These are phyloP conservation scores for Gymnothorax javanicus DNA, from an alignment of 2,797 vertebrate species.

Conservation along the genomic window DNA sequence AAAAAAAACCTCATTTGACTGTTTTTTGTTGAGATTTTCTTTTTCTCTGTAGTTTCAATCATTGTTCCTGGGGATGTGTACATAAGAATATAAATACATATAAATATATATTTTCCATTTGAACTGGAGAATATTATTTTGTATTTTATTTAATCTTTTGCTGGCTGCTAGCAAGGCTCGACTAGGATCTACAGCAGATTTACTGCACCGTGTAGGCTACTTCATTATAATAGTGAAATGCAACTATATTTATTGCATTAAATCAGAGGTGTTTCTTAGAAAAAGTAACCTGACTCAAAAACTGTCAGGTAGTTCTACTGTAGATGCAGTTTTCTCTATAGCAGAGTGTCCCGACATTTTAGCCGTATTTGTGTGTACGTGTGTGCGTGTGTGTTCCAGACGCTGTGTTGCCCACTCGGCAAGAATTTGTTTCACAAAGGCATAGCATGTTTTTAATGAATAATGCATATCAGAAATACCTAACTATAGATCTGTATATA, in stretches of 20 bases:
- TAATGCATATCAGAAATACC: constrained; percentile 75
- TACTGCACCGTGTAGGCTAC: constrained; percentile 61
- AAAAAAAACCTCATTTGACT: constrained; percentile 48
- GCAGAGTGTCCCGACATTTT: constrained; percentile 70
- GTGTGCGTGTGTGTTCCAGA: constrained; percentile 73
- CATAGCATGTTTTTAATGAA: constrained; percentile 75
- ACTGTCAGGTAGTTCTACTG: constrained; percentile 62
- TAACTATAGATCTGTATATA: constrained; percentile 77
- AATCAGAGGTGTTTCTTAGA: constrained; percentile 66
- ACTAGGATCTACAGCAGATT: constrained; percentile 61
- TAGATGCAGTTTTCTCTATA: constrained; percentile 66
- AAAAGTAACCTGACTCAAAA: constrained; percentile 54
- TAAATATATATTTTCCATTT: constrained; percentile 83
- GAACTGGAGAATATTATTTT: constrained; percentile 77
- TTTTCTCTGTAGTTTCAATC: constrained; percentile 64
- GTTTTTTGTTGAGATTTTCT: constrained; percentile 61
- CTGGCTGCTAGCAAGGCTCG: constrained; percentile 46
- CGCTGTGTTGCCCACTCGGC: constrained; percentile 67
- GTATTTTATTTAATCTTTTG: constrained; percentile 53
- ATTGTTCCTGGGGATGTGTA: constrained; percentile 73
- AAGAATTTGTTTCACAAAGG: constrained; percentile 66
- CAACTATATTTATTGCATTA: constrained; percentile 62
- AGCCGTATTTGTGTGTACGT: constrained; percentile 44
- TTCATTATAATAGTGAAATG: constrained; percentile 56
- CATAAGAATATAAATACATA: constrained; percentile 80